These are phyloP conservation scores for Cosmia pyralina DNA, from an alignment of 2,888 invertebrate species.

Conservation along the genomic window DNA sequence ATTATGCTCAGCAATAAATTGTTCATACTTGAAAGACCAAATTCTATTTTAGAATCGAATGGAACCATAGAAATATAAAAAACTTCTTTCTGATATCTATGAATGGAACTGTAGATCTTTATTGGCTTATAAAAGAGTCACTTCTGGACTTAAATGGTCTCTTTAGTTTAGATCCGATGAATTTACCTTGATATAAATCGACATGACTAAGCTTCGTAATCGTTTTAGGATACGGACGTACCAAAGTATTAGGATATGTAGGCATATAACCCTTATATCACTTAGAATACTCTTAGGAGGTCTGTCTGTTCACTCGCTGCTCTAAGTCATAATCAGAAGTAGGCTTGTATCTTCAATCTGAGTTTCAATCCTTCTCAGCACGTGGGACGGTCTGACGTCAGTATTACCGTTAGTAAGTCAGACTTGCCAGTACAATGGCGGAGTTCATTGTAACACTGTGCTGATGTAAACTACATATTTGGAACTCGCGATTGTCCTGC, in stretches of 20 bases:
- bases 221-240: neutral
- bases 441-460: constrained; percentile 55
- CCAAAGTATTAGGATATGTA: constrained; percentile 1
- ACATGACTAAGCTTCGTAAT: neutral
- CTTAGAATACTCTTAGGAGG: neutral
- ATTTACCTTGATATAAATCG: neutral
- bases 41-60: neutral
- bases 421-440: constrained; percentile 36
- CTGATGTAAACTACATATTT: constrained; percentile 41
- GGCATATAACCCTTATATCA: too few relatives aligned
- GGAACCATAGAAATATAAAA: neutral
- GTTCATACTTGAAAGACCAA: neutral
- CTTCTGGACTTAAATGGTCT: too few relatives aligned
- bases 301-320: constrained; percentile 4
- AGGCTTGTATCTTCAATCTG: constrained; percentile 15
- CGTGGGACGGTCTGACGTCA: constrained; percentile 71
- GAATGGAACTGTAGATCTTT: neutral
- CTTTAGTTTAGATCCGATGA: neutral
- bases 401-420: constrained; percentile 65
- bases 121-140: too few relatives aligned
- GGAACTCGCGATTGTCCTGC: constrained; percentile 40
- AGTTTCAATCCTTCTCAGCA: constrained; percentile 35
- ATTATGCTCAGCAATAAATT: neutral
- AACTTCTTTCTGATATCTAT: too few relatives aligned
- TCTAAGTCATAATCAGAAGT: constrained; percentile 25